Percentiles rank a stretch among this genome's conserved stretches.
Conservation (phyloP, 1,140 invertebrate species). For the Aphis craccivora region DNA sequence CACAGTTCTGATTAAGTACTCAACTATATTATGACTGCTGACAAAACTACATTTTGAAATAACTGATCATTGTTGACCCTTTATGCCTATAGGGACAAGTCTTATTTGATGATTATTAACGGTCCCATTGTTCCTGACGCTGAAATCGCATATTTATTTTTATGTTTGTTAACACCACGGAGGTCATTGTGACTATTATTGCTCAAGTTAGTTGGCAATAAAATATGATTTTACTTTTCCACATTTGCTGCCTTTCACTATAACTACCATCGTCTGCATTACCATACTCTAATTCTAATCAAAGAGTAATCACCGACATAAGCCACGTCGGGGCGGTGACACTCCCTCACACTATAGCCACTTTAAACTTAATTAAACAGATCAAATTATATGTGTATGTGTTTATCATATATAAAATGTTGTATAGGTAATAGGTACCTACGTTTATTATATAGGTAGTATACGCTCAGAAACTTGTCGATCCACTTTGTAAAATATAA, state of each 20-base stretch:
- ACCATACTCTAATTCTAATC: constrained; percentile 10
- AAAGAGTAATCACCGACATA: background rate
- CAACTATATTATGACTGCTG: background rate
- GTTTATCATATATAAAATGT: background rate
- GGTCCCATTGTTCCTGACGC: constrained; percentile 37
- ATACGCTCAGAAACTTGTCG: constrained; percentile 11
- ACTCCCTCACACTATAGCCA: constrained; percentile 5
- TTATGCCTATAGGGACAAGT: constrained; percentile 13
- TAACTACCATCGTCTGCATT: background rate
- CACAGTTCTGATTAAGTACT: background rate
- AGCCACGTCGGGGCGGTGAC: background rate
- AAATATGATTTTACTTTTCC: constrained; percentile 19
- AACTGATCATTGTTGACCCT: constrained; percentile 17
- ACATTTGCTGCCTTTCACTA: constrained; percentile 45
- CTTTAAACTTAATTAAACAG: background rate
- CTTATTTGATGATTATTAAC: constrained; percentile 43
- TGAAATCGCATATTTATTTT: constrained; percentile 35
- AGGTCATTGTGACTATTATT: constrained; percentile 43
- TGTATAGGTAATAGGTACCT: background rate
- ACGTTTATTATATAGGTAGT: background rate
- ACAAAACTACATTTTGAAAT: background rate
- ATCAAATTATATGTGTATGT: background rate
- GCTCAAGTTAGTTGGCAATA: constrained; percentile 26
- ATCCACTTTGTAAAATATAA: background rate
- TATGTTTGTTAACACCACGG: background rate